These are phyloP conservation scores for Drosophila prosaltans DNA, from an alignment of 1,140 invertebrate genomes.

Conservation along the genomic window DNA sequence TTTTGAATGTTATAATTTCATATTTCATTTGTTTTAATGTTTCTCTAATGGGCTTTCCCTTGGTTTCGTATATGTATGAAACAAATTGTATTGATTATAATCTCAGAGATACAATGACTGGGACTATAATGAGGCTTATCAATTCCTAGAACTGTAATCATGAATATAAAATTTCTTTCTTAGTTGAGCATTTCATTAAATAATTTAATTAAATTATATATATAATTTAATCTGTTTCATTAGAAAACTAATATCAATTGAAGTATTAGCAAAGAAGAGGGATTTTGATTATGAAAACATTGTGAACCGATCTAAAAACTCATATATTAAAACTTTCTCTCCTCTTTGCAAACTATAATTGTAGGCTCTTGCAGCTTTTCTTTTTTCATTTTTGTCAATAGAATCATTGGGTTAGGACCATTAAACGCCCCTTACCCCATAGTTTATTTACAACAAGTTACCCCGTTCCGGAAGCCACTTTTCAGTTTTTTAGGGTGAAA, in stretches of 20 bases:
- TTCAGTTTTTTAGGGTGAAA: constrained; percentile 30
- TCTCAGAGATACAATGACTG: background rate
- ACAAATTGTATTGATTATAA: background rate
- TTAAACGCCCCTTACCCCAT: background rate
- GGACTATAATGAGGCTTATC: no score
- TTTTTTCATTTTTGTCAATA: background rate
- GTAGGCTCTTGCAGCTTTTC: constrained; percentile 14
- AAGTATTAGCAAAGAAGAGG: no score
- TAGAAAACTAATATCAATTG: no score
- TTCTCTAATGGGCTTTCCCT: background rate
- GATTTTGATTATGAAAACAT: background rate
- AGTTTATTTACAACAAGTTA: constrained; percentile 6
- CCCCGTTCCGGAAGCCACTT: constrained; percentile 34
- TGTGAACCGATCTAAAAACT: background rate
- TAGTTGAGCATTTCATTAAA: no score
- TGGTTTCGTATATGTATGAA: background rate
- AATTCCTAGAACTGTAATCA: no score
- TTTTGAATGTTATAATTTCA: no score
- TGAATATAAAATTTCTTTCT: no score
- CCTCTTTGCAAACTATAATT: background rate
- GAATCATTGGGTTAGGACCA: background rate
- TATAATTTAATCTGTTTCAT: no score
- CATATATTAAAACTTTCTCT: background rate
- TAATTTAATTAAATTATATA: no score
- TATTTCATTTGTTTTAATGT: no score